Evolutionary conservation across 2,113 vertebrate genomes (phyloP).

Genomic region (Crotophaga sulcirostris): DNA sequence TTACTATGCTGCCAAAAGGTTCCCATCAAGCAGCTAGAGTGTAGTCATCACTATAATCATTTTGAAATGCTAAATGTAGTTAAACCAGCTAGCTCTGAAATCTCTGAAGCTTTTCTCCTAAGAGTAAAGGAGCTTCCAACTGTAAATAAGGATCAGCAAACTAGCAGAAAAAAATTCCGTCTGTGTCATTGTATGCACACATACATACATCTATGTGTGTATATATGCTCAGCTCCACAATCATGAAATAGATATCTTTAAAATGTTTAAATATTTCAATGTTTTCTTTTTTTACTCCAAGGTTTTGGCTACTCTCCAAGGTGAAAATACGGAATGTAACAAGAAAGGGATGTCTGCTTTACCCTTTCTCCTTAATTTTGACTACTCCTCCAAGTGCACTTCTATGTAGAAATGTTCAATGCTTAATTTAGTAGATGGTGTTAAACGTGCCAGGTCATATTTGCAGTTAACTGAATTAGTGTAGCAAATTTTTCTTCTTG

Average conservation of each 20-base stretch:
- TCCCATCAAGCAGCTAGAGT: constrained; percentile 25
- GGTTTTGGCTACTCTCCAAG: background rate
- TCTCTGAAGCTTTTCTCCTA: constrained; percentile 15
- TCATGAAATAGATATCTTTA: background rate
- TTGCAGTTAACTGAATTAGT: background rate
- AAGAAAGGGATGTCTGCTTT: accelerated
- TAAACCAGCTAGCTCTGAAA: constrained; percentile 33
- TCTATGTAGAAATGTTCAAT: background rate
- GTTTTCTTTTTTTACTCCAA: background rate
- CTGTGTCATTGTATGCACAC: background rate
- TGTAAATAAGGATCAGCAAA: background rate
- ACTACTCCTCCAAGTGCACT: background rate
- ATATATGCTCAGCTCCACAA: background rate
- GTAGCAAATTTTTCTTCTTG: background rate
- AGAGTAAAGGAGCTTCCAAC: background rate
- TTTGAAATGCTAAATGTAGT: constrained; percentile 19
- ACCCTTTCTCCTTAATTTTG: background rate
- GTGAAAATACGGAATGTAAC: background rate
- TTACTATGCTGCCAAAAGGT: constrained; percentile 45
- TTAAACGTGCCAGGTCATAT: background rate
- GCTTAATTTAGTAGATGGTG: background rate
- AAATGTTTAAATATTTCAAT: background rate
- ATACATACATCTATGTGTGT: background rate
- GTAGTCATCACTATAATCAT: constrained; percentile 38
- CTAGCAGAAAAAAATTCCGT: background rate